Evolutionary conservation across 2,797 vertebrate species (phyloP), one percentile per base, ranked within the genome.

Genomic region (Pseudochaenichthys georgianus): DNA sequence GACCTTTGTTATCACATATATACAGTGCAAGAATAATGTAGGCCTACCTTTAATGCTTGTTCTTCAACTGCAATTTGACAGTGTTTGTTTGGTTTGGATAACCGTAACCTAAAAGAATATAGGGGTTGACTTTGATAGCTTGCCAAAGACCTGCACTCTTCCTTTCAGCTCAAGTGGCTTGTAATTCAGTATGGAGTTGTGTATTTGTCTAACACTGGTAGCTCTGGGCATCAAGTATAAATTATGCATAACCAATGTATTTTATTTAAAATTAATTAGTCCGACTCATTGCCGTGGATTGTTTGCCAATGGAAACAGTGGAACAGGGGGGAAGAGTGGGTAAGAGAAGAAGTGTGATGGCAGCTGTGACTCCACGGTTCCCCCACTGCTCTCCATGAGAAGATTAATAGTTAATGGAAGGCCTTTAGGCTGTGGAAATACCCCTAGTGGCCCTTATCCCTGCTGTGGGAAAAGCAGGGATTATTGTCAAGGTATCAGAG

Each of bases 241-340:
- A 94, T 95, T 94, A 94, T 94, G 93, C 93, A 94, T 93, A 94
- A 90, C 88, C 89, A 87, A 83, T 93, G 88, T 85, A 88, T 94
- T 93, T 94, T 92, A 93, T 94, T 94, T 93, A 72, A 92, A 94
- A 95, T 95, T 92, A 94, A 95, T 95, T 94, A 94, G 90, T 83
- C 72, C 64, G 42, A 78, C 80, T 82, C 86, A 76, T 88, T 80
- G 76, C 78, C 65, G 64, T 81, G 75, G 77, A 83, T 80, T 85
- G 75, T 90, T 91, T 91, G 89, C 89, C 93, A 95, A 90, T 91
- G 78, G 91, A 94, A 93, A 93, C 84, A 90, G 83, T 76, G 62
- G 55, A 81, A 57, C 50, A 16, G n/a, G 57, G 41, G 70, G 15
- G 68, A 47, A 62, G 46, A 64, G 74, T 54, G 41, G 54, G 71